Evolutionary conservation across 35 echinoderm and acorn worm species (phyloP), one percentile per base, ranked within the genome.

Genomic region (Nesometra sesokonis): DNA sequence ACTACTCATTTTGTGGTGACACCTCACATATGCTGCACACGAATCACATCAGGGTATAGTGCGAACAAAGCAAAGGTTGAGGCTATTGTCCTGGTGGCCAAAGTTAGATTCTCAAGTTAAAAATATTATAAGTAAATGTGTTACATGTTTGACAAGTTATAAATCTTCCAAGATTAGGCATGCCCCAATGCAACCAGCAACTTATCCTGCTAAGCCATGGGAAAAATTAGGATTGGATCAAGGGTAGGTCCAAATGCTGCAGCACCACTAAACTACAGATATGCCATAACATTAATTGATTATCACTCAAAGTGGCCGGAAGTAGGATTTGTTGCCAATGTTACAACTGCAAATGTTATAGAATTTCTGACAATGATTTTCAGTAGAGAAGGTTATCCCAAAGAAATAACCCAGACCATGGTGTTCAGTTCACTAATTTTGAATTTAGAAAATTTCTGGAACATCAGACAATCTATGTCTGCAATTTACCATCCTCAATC

Each of bases 281-380:
- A 81, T 86, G 79, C 46, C 27, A 88, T 91, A 32, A 84, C 86
- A 83, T 31, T 91, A 23, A 57, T 92, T 31, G 90, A 92, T 79
- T 88, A 88, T 76, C 78, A 85, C 35, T 78, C 43, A 34, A 92
- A 92, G 86, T 31, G 89, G 78, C 84, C 81, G 35, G 91, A 93
- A 57, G 37, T 89, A 29, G 35, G 38, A 67, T 88, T 92, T 80
- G 78, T 67, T 13, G 37, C 86, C 0, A 39, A 89, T n/a, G 80
- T 93, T 19, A 93, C 47, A n/a, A 89, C 86, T 76, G 30, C 43
- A 35, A 57, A 32, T 11, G 81, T 93, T 23, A 85, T 89, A 79
- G 77, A 32, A 39, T 89, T 85, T 76, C 43, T 88, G 27, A 85
- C 27, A 32, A 88, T 77, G 32, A 35, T 93, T 82, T 91, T 91